Evolutionary conservation across 2,888 invertebrate genomes (phyloP).

Genomic region (Dexiosoma caninum): DNA sequence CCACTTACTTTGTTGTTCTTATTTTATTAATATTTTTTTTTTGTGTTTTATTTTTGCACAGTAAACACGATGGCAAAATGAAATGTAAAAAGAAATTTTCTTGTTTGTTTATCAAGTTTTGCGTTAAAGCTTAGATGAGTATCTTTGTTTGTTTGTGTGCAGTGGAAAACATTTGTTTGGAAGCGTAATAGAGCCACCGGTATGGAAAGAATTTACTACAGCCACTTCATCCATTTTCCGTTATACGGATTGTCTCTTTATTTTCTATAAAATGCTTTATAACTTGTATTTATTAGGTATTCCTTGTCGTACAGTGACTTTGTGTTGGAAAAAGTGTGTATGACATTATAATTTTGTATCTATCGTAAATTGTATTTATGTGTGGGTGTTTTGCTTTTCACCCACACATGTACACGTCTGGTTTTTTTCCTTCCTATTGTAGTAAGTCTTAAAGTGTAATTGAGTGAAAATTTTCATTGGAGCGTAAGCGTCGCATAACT

Average conservation of each 20-base stretch:
- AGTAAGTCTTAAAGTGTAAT: slow-evolving; percentile 75
- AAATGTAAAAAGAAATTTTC: neutral
- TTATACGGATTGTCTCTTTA: neutral
- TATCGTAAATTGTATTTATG: slow-evolving; percentile 1
- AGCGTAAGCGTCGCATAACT: slow-evolving; percentile 67
- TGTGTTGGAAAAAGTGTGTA: neutral
- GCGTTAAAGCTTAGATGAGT: neutral
- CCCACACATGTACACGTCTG: neutral
- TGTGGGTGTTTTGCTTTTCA: neutral
- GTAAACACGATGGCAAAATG: neutral
- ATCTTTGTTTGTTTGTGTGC: neutral
- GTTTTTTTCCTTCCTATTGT: slow-evolving; percentile 39
- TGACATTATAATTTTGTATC: neutral
- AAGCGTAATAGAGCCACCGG: neutral
- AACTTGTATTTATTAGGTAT: neutral
- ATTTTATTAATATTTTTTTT: neutral
- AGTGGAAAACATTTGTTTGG: neutral
- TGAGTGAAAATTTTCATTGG: slow-evolving; percentile 74
- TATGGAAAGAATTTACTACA: neutral
- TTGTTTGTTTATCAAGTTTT: neutral
- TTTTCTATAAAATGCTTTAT: neutral
- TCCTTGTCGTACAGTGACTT: neutral
- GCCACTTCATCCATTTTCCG: neutral
- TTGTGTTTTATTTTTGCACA: too few relatives aligned
- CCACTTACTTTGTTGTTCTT: slow-evolving; percentile 15